Evolutionary conservation across 2,888 invertebrate species (phyloP).

Genomic region (Abscondita cerata): DNA sequence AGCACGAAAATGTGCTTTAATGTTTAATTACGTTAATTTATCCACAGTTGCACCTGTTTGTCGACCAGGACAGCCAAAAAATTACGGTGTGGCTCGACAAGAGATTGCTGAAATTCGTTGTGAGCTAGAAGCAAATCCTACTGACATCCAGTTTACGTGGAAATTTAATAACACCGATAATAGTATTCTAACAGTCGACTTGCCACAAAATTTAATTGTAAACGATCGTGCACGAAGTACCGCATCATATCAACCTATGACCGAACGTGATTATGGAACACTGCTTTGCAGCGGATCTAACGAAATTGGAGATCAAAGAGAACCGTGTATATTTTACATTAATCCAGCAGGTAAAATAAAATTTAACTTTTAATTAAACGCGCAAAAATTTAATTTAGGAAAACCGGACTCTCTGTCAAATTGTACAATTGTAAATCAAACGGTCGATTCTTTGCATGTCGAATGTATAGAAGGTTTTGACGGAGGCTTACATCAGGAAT

Average conservation of each 20-base stretch:
- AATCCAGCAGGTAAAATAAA: slow-evolving; percentile 70
- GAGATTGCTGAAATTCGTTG: slow-evolving; percentile 74
- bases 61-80: slow-evolving; percentile 70
- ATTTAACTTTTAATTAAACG: not conserved
- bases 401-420: slow-evolving; percentile 77
- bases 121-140: slow-evolving; percentile 77
- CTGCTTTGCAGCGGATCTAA: slow-evolving; percentile 77
- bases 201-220: slow-evolving; percentile 67
- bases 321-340: slow-evolving; percentile 76
- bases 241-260: slow-evolving; percentile 74
- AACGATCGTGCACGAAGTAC: slow-evolving; percentile 70
- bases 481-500: slow-evolving; percentile 76
- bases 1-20: not conserved
- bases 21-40: slow-evolving; percentile 14
- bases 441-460: slow-evolving; percentile 73
- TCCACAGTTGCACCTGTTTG: slow-evolving; percentile 76
- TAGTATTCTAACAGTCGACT: slow-evolving; percentile 69
- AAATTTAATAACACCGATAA: slow-evolving; percentile 73
- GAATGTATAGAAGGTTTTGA: slow-evolving; percentile 80
- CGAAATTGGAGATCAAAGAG: slow-evolving; percentile 73
- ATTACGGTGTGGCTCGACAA: slow-evolving; percentile 76
- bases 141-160: slow-evolving; percentile 73
- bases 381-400: slow-evolving; percentile 59
- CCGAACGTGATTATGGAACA: slow-evolving; percentile 77
- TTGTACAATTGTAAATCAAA: slow-evolving; percentile 77